Percentiles rank a stretch among this genome's conserved stretches.
phyloP scores from a whole-genome alignment of 2,888 invertebrate genomes.

The Apoda limacodes region DNA sequence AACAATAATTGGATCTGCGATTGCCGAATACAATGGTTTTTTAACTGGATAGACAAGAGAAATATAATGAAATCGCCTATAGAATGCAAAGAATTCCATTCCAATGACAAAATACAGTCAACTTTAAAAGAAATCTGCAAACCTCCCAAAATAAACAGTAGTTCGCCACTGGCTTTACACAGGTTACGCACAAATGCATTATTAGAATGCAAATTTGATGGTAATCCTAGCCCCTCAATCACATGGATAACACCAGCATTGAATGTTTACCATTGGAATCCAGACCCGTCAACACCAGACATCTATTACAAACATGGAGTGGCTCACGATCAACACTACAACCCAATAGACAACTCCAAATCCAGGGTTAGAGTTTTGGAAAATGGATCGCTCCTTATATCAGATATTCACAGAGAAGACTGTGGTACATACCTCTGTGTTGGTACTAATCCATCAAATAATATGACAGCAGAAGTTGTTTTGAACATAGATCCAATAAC shows the following conservation, averaged over 20 bases:
- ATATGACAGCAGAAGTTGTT: conserved; percentile 79
- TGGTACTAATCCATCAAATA: conserved; percentile 86
- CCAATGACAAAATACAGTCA: conserved; percentile 77
- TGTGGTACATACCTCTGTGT: conserved; percentile 88
- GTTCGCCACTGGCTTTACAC: conserved; percentile 74
- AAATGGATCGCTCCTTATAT: conserved; percentile 83
- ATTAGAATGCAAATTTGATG: conserved; percentile 81
- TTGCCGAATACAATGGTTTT: conserved; percentile 86
- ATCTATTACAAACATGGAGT: conserved; percentile 75
- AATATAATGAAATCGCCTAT: conserved; percentile 69
- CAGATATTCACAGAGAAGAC: conserved; percentile 79
- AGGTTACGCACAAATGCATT: conserved; percentile 75
- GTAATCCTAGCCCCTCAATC: conserved; percentile 82
- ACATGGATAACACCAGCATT: conserved; percentile 88
- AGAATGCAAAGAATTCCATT: conserved; percentile 75
- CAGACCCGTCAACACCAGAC: conserved; percentile 75
- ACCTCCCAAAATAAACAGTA: conserved; percentile 70
- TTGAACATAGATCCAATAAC: conserved; percentile 88
- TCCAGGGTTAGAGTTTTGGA: conserved; percentile 75
- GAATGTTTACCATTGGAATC: conserved; percentile 81
- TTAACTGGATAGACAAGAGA: conserved; percentile 60
- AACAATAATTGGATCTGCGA: conserved; percentile 89
- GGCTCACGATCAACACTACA: conserved; percentile 68
- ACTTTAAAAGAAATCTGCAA: conserved; percentile 79
- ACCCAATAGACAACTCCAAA: conserved; percentile 51